Evolutionary conservation across 2,113 vertebrate genomes (phyloP).

Genomic region (Sylvilagus bachmani): DNA sequence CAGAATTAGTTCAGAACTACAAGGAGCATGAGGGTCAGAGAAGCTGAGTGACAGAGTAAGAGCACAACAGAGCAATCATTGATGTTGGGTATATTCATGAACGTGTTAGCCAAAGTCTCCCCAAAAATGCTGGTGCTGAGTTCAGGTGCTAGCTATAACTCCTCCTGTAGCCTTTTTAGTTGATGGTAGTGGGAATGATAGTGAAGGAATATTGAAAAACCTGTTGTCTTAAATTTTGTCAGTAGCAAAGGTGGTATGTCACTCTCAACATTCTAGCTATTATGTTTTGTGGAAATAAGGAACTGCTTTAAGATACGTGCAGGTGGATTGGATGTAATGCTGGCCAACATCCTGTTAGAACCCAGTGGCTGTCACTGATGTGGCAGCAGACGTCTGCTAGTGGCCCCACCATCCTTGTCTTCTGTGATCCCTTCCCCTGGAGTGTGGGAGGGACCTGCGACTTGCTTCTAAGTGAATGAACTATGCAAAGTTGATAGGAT

Average conservation of each 20-base stretch:
- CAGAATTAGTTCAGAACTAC: not conserved
- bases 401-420: not conserved
- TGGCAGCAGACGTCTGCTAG: not conserved
- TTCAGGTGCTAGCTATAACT: not conserved
- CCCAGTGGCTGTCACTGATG: not conserved
- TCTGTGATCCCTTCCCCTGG: not conserved
- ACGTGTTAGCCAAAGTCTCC: not conserved
- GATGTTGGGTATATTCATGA: not conserved
- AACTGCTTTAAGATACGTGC: not conserved
- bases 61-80: not conserved
- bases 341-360: not conserved
- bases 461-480: not conserved
- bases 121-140: not conserved
- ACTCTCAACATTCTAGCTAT: not conserved
- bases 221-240: not conserved
- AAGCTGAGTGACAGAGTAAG: not conserved
- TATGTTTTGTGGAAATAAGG: not conserved
- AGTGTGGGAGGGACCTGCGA: too few relatives aligned
- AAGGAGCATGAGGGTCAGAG: not conserved
- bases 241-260: not conserved
- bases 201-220: too few relatives aligned
- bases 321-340: not conserved
- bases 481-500: not conserved
- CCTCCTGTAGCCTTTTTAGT: not conserved
- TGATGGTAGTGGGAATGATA: not conserved